Conservation (phyloP, 2,797 vertebrate species). For the Epinephelus malabaricus region DNA sequence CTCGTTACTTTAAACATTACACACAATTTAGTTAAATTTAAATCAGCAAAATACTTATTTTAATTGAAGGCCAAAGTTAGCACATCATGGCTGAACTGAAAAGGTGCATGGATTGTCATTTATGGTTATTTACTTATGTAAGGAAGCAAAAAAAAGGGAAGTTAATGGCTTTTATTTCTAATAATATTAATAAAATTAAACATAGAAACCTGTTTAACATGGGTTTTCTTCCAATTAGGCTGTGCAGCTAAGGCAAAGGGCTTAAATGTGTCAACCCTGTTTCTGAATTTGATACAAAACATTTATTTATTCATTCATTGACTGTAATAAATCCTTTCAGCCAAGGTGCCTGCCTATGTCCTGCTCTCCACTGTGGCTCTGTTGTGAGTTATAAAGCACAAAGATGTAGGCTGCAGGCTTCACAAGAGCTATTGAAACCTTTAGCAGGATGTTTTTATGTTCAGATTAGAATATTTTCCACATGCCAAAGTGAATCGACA, state of each 20-base stretch:
- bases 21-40: background rate
- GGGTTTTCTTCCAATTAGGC: background rate
- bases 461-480: slow-evolving; percentile 11
- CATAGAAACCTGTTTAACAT: background rate
- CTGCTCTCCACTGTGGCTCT: background rate
- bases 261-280: background rate
- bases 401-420: slow-evolving; percentile 3
- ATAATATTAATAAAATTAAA: background rate
- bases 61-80: background rate
- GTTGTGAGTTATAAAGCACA: slow-evolving; percentile 26
- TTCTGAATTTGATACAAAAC: background rate
- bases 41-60: background rate
- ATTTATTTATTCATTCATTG: background rate
- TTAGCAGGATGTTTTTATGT: slow-evolving; percentile 4
- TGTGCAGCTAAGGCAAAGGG: background rate
- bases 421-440: slow-evolving; percentile 1
- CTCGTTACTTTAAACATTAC: background rate
- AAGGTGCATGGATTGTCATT: background rate
- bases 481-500: background rate
- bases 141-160: background rate
- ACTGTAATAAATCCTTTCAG: background rate
- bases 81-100: background rate
- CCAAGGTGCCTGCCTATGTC: no score
- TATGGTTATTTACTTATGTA: background rate
- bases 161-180: background rate